phyloP scores from a whole-genome alignment of 2,797 vertebrate species.

The Gymnodraco acuticeps region DNA sequence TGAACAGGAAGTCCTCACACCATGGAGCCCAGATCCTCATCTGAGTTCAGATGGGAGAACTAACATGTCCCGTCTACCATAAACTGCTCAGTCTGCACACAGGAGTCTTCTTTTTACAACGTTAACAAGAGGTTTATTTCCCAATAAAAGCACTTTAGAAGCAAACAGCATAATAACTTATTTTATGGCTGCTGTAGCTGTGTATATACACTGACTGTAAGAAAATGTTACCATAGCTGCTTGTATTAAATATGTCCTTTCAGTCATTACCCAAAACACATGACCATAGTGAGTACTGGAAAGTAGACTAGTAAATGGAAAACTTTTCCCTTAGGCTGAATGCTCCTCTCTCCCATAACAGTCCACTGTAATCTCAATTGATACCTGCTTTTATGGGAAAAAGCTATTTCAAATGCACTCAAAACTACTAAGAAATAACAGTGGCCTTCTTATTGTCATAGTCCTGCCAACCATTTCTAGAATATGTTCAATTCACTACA shows the following conservation, averaged over 20 bases:
- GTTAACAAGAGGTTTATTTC: not conserved
- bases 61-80: not conserved
- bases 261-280: not conserved
- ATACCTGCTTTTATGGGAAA: not conserved
- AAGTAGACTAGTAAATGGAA: not conserved
- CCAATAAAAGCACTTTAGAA: not conserved
- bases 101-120: not conserved
- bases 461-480: not conserved
- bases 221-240: not conserved
- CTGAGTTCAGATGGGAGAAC: not conserved
- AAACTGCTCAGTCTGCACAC: conserved; percentile 1
- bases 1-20: not conserved
- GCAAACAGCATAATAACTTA: not conserved
- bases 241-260: not conserved
- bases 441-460: not conserved
- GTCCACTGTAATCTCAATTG: not conserved
- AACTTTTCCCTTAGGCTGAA: not conserved
- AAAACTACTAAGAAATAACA: not conserved
- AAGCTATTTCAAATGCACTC: not conserved
- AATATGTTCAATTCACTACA: not conserved
- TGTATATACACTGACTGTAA: not conserved
- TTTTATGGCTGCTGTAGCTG: not conserved
- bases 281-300: not conserved
- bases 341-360: not conserved
- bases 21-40: not conserved